A percentile compares a stretch with the other conserved stretches of the same genome.
phyloP scores from a whole-genome alignment of 2,888 invertebrate species.

The Therioaphis trifolii region DNA sequence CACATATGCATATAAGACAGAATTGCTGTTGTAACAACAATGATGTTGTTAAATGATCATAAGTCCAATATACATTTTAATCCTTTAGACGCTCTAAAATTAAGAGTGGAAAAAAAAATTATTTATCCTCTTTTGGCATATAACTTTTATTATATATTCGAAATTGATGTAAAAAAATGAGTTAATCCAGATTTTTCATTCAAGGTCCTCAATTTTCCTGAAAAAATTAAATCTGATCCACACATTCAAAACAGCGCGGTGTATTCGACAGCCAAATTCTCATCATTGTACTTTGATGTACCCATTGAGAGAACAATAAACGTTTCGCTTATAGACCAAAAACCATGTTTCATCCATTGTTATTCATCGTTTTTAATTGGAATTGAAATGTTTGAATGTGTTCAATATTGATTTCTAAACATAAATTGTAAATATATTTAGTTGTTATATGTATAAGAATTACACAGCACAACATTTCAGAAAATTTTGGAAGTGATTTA shows the following conservation, averaged over 20 bases:
- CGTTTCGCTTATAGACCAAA: constrained; percentile 21
- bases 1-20: not conserved
- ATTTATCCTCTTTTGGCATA: constrained; percentile 32
- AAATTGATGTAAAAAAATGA: not conserved
- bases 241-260: constrained; percentile 28
- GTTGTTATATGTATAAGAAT: no score
- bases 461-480: not conserved
- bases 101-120: constrained; percentile 1
- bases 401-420: constrained; percentile 54
- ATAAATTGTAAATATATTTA: not conserved
- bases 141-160: constrained; percentile 7
- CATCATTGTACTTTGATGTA: constrained; percentile 32
- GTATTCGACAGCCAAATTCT: constrained; percentile 22
- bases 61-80: not conserved
- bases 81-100: not conserved
- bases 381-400: constrained; percentile 46
- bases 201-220: not conserved
- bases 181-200: not conserved
- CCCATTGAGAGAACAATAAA: constrained; percentile 40
- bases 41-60: constrained; percentile 4
- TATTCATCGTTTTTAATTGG: constrained; percentile 40
- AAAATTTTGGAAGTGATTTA: not conserved
- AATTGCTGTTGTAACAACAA: not conserved
- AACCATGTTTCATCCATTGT: constrained; percentile 35
- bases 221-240: constrained; percentile 23